Base-by-base conservation (phyloP, 2,797 vertebrate species). In the Acestrorhynchus altus region DNA sequence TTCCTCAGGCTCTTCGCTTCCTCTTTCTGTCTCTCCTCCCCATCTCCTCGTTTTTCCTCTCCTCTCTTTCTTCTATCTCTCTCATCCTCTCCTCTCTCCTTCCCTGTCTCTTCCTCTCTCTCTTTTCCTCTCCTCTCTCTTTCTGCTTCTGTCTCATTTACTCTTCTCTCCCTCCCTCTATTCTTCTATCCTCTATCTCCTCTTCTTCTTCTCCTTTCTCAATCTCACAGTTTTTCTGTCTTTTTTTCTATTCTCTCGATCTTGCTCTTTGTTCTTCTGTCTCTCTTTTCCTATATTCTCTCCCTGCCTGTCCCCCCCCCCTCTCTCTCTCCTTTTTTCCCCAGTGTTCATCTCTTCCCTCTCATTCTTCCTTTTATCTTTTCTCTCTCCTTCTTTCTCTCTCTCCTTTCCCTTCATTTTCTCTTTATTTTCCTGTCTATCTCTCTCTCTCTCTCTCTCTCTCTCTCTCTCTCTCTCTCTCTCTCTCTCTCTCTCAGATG, bases 381-480 rank as follows among this genome's bases (percentile, higher is more conserved):
- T 13, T 13, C 12, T 44, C 2, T 44, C 42, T 44, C 42, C 11
- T 10, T 13, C 8, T 8, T 9, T 44, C 42, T 44, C 42, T 8
- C 11, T 10, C 42, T 9, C 1, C 42, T 44, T 9, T 13, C 8
- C 11, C 42, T 44, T n/a, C n/a, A n/a, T n/a, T n/a, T n/a, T n/a
- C 40, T 5, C 40, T 10, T 10, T 4, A 4, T 10, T 10, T 47
- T 2, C 12, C 2, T 47, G 6, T 51, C 16, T 51, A 2, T 52
- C 49, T 52, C 49, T 52, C n/a, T 52, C 49, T 52, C 52, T 56
- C 20, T 52, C 54, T 28, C 22, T 57, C 54, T 57, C 24, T 59
- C 24, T 28, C 56, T 28, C 12, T 59, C 24, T 28, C 12, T 28
- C 12, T 28, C 56, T 35, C 28, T n/a, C 26, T 18, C 28, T n/a